A percentile compares a stretch with the other conserved stretches of the same genome.
Conservation (phyloP, 2,888 invertebrate genomes). For the Nasonia oneida region DNA sequence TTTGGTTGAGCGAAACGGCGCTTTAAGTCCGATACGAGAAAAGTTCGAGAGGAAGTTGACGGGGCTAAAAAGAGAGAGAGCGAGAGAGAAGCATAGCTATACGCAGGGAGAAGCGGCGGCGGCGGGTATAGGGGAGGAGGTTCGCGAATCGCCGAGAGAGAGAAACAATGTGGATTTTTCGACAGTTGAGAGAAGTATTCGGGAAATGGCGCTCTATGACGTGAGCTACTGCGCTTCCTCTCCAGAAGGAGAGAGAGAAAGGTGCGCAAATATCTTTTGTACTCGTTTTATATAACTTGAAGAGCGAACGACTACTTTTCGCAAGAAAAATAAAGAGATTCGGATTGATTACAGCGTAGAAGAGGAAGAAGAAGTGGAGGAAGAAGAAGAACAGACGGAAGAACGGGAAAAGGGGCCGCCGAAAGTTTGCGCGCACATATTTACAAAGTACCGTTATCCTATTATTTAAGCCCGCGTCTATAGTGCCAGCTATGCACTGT, state of each 20-base stretch:
- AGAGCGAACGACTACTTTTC: background rate
- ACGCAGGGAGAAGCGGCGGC: background rate
- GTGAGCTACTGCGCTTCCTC: constrained; percentile 38
- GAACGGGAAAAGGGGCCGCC: background rate
- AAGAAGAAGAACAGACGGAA: background rate
- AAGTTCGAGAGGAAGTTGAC: constrained; percentile 61
- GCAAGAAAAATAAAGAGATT: constrained; percentile 44
- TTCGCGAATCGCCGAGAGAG: constrained; percentile 27
- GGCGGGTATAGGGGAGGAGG: background rate
- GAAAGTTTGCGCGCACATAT: constrained; percentile 17
- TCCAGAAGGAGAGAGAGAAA: background rate
- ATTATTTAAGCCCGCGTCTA: constrained; percentile 9
- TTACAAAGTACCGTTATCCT: constrained; percentile 10
- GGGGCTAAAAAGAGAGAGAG: constrained; percentile 47
- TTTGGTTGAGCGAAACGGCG: constrained; percentile 59
- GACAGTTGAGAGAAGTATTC: constrained; percentile 60
- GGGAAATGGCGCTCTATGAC: constrained; percentile 54
- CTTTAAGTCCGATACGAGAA: constrained; percentile 63
- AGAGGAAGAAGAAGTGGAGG: background rate
- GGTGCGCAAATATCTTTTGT: constrained; percentile 56
- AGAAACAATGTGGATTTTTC: constrained; percentile 60
- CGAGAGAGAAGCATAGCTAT: background rate
- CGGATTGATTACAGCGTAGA: constrained; percentile 28
- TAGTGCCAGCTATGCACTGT: background rate
- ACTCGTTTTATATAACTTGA: constrained; percentile 45